phyloP scores from a whole-genome alignment of 2,797 vertebrate genomes.

The Microhierax caerulescens region DNA sequence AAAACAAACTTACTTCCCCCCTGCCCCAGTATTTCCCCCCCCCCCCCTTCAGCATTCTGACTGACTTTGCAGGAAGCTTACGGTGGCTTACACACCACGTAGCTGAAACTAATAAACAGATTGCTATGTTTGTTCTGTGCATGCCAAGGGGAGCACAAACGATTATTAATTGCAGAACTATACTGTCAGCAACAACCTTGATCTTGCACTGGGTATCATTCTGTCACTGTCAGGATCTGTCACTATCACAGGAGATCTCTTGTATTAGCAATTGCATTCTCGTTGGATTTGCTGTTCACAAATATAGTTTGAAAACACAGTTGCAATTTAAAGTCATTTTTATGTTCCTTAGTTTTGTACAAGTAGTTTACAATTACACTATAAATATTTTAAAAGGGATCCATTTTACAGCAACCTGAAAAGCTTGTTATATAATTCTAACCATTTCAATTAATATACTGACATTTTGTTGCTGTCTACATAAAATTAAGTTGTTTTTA shows the following conservation, averaged over 20 bases:
- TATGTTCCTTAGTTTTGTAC: neutral
- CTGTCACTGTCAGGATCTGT: neutral
- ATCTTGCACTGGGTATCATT: neutral
- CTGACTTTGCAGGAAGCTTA: neutral
- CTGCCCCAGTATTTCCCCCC: neutral
- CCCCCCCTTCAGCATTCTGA: neutral
- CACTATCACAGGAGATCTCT: neutral
- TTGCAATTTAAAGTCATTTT: neutral
- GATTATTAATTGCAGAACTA: constrained; percentile 8
- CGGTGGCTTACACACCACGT: neutral
- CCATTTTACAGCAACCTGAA: neutral
- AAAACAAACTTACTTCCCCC: neutral
- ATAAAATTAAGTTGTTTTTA: constrained; percentile 17
- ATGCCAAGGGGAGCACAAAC: neutral
- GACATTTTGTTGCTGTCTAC: neutral
- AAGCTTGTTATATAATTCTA: neutral
- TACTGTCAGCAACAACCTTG: neutral
- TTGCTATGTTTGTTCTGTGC: neutral
- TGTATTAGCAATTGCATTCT: neutral
- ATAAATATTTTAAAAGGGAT: neutral
- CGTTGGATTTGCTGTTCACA: neutral
- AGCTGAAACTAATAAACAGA: neutral
- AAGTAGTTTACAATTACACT: neutral
- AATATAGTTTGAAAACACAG: neutral
- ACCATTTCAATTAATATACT: neutral